phyloP scores from a whole-genome alignment of 2,113 vertebrate species.

The Campylomormyrus tamandua region DNA sequence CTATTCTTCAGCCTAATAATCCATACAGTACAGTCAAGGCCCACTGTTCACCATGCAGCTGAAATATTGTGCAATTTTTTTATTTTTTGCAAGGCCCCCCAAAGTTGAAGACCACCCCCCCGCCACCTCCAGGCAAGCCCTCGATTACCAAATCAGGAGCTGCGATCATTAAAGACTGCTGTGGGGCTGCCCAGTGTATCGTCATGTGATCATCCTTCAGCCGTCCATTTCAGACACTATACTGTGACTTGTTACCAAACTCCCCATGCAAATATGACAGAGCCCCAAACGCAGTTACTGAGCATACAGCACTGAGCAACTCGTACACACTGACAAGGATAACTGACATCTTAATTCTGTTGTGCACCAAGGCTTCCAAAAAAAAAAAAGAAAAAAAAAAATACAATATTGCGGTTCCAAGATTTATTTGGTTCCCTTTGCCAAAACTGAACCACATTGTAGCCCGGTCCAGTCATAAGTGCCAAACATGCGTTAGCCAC shows the following conservation, averaged over 20 bases:
- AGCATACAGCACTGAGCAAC: background rate
- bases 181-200: slow-evolving; percentile 81
- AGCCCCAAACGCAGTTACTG: slow-evolving; percentile 5
- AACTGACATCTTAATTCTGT: background rate
- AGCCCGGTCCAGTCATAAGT: background rate
- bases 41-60: background rate
- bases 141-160: slow-evolving; percentile 81
- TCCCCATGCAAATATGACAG: slow-evolving; percentile 14
- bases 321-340: background rate
- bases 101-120: slow-evolving; percentile 69
- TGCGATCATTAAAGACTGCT: slow-evolving; percentile 93
- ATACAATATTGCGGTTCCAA: background rate
- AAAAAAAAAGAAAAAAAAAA: no score
- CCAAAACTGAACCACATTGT: background rate
- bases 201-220: slow-evolving; percentile 72
- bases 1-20: background rate
- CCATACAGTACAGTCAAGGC: background rate
- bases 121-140: slow-evolving; percentile 83
- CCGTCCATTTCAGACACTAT: background rate
- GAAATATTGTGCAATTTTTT: background rate
- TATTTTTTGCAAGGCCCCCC: slow-evolving; percentile 60
- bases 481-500: background rate
- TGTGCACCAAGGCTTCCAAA: background rate
- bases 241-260: background rate
- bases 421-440: slow-evolving; percentile 3